These are phyloP conservation scores for Drosophila pachea DNA, from an alignment of 1,140 invertebrate species.

Conservation along the genomic window DNA sequence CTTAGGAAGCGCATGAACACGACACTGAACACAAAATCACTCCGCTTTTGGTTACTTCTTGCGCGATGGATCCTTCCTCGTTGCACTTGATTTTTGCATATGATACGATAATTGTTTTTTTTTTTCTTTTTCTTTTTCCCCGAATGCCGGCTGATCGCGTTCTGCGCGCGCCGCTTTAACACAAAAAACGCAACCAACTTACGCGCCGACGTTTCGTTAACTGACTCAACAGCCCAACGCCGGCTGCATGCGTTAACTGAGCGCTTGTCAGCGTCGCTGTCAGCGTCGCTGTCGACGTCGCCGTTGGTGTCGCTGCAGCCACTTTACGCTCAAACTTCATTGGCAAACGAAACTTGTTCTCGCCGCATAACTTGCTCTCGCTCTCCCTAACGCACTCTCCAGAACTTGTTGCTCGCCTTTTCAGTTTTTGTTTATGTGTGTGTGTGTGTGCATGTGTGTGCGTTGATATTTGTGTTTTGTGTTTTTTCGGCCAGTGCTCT, in stretches of 20 bases:
- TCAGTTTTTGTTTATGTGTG: constrained; percentile 55
- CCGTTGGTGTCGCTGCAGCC: constrained; percentile 38
- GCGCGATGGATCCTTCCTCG: constrained; percentile 11
- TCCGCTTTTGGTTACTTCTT: constrained; percentile 4
- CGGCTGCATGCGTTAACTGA: constrained; percentile 19
- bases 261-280: constrained; percentile 13
- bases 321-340: constrained; percentile 60
- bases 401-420: constrained; percentile 60
- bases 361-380: constrained; percentile 23
- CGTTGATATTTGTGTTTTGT: constrained; percentile 9
- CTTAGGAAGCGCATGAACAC: constrained; percentile 25
- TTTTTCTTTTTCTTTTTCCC: constrained; percentile 11
- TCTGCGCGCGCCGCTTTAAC: constrained; percentile 28
- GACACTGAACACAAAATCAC: constrained; percentile 25
- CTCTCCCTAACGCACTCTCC: constrained; percentile 24
- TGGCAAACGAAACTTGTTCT: constrained; percentile 66
- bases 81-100: constrained; percentile 4
- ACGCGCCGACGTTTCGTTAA: constrained; percentile 66
- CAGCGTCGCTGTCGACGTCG: constrained; percentile 4
- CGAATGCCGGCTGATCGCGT: constrained; percentile 50
- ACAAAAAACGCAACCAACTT: constrained; percentile 66
- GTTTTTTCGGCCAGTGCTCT: constrained; percentile 18
- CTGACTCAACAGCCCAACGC: constrained; percentile 61
- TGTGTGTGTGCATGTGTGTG: constrained; percentile 7
- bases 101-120: constrained; percentile 32